Conservation (phyloP, 1,140 invertebrate genomes). For the Copidosoma floridanum region DNA sequence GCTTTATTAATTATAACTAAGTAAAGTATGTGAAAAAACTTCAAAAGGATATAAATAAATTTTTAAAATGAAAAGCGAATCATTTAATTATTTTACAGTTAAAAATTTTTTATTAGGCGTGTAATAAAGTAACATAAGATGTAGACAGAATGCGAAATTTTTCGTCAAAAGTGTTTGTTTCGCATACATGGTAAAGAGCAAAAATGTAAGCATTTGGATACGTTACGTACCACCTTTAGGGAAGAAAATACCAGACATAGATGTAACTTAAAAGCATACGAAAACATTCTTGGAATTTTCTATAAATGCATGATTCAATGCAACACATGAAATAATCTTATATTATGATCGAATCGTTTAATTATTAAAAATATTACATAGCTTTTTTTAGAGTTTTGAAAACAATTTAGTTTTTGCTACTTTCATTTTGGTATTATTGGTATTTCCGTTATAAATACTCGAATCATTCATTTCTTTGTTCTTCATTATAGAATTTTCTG, state of each 20-base stretch:
- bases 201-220: slow-evolving; percentile 32
- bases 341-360: slow-evolving; percentile 15
- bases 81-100: slow-evolving; percentile 40
- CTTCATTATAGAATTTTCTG: too few species aligned
- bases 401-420: slow-evolving; percentile 16
- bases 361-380: too few species aligned
- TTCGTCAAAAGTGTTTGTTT: slow-evolving; percentile 17
- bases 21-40: not conserved
- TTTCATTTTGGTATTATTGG: slow-evolving; percentile 26
- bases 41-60: slow-evolving; percentile 3
- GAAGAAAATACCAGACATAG: slow-evolving; percentile 37
- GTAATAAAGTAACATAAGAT: slow-evolving; percentile 52
- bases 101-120: slow-evolving; percentile 53
- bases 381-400: too few species aligned
- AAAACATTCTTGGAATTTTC: slow-evolving; percentile 29
- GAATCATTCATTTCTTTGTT: too few species aligned
- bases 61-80: slow-evolving; percentile 19
- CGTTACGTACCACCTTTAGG: slow-evolving; percentile 37
- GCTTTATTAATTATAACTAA: too few species aligned
- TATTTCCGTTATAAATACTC: slow-evolving; percentile 1
- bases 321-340: slow-evolving; percentile 13
- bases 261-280: slow-evolving; percentile 30
- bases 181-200: slow-evolving; percentile 15
- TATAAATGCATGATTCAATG: slow-evolving; percentile 33
- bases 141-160: slow-evolving; percentile 35